Base-by-base conservation (phyloP, 2,888 invertebrate genomes). In the Tetramorium bicarinatum region DNA sequence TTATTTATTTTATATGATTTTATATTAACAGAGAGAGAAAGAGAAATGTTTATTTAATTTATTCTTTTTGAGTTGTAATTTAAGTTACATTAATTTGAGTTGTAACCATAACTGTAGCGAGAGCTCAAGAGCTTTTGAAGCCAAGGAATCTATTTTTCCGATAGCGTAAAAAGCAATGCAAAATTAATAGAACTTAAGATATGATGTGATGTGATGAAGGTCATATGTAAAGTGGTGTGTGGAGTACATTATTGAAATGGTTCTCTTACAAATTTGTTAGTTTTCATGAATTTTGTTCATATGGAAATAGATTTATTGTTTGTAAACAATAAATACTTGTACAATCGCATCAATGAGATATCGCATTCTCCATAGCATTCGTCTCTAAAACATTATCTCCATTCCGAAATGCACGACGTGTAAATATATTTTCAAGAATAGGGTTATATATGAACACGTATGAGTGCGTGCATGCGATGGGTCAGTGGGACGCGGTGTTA, bases 351-450 rank as follows among this genome's bases (percentile, higher is more conserved):
- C 18, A n/a, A 29, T 21, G 29, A 15, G 25, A 2, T 21, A 49
- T 76, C 4, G n/a, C 3, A 11, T 34, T 67, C 18, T 25, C n/a
- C 44, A 3, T 29, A 49, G n/a, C 47, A 29, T 69, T 49, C 34
- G 8, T 49, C 13, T 13, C 47, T 67, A 25, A 67, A 67, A 38
- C 18, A 34, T 69, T 49, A 52, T 69, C 18, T 41, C 6, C 15
- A 38, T 54, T 34, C 15, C 21, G 3, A 49, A 41, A 75, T 75
- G 18, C 8, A 21, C 34, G 21, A n/a, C n/a, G 4, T 9, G 47
- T 13, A 64, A 64, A 38, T 75, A 75, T 49, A 75, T 64, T 76
- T 52, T 66, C 9, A 52, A 52, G 13, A 69, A 54, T 25, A 54
- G 25, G 41, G 6, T 18, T 67, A 2, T 25, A 2, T 38, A 29